Percentiles rank a stretch among this genome's conserved stretches.
Conservation (phyloP, 92 coral and sea anemone genomes). For the Micromussa lordhowensis region DNA sequence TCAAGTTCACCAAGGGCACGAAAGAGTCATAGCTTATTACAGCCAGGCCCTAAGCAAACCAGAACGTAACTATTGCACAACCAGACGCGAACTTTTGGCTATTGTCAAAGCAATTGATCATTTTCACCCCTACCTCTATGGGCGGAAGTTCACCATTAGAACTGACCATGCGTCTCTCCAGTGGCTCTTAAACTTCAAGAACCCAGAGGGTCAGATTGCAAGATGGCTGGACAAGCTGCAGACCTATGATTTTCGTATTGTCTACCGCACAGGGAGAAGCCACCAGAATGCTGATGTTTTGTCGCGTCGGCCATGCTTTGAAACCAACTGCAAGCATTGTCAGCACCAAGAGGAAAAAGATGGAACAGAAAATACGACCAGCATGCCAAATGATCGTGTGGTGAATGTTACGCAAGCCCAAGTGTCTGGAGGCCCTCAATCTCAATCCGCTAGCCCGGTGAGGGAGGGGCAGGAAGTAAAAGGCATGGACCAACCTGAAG, state of each 20-base stretch:
- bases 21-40: conserved; percentile 60
- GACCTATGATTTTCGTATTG: conserved; percentile 39
- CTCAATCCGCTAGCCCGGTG: background rate
- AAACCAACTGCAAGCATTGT: conserved; percentile 27
- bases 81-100: conserved; percentile 62
- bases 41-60: conserved; percentile 43
- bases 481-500: background rate
- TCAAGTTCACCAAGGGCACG: background rate
- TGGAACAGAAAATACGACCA: background rate
- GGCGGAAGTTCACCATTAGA: conserved; percentile 53
- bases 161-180: conserved; percentile 62
- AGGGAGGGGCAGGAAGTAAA: background rate
- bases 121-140: conserved; percentile 69
- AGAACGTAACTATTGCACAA: conserved; percentile 62
- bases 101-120: conserved; percentile 61
- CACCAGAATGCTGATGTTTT: conserved; percentile 28
- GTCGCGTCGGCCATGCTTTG: conserved; percentile 15
- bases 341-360: conserved; percentile 40
- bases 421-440: background rate
- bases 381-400: conserved; percentile 8
- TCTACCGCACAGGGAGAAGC: conserved; percentile 36
- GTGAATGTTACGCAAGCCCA: conserved; percentile 3
- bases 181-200: conserved; percentile 55
- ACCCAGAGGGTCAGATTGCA: conserved; percentile 70
- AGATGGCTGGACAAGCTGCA: conserved; percentile 63